Conservation (phyloP, 2,888 invertebrate species). For the Nowickia ferox region DNA sequence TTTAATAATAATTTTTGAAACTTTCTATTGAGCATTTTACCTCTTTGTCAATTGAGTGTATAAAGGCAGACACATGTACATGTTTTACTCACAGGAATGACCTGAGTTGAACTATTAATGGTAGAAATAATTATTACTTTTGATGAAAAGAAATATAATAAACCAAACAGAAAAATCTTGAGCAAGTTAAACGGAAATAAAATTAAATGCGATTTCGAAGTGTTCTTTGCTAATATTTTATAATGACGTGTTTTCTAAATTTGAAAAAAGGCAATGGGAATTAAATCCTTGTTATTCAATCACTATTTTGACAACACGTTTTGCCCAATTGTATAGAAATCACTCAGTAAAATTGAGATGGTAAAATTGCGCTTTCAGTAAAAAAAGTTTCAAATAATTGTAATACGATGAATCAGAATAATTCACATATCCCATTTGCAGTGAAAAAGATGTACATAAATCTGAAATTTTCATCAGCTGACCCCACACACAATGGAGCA, state of each 20-base stretch:
- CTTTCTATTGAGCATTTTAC: not conserved
- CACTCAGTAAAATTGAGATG: no score
- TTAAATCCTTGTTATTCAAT: not conserved
- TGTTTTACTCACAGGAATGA: conserved; percentile 38
- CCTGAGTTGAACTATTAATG: conserved; percentile 40
- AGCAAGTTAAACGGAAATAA: not conserved
- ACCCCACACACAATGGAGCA: no score
- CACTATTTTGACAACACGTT: no score
- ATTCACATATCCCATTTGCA: no score
- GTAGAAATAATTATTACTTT: conserved; percentile 29
- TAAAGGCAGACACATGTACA: not conserved
- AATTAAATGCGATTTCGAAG: not conserved
- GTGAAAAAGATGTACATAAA: no score
- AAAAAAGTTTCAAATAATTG: no score
- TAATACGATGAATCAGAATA: no score
- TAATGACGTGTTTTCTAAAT: not conserved
- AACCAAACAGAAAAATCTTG: not conserved
- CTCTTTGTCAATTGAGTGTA: not conserved
- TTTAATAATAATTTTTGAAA: not conserved
- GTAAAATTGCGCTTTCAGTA: no score
- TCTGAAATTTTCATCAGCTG: no score
- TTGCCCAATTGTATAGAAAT: no score
- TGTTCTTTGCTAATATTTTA: conserved; percentile 17
- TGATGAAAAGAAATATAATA: conserved; percentile 46
- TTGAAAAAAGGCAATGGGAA: not conserved